These are phyloP conservation scores for Drosophila teissieri DNA, from an alignment of 1,140 invertebrate species.

Conservation along the genomic window DNA sequence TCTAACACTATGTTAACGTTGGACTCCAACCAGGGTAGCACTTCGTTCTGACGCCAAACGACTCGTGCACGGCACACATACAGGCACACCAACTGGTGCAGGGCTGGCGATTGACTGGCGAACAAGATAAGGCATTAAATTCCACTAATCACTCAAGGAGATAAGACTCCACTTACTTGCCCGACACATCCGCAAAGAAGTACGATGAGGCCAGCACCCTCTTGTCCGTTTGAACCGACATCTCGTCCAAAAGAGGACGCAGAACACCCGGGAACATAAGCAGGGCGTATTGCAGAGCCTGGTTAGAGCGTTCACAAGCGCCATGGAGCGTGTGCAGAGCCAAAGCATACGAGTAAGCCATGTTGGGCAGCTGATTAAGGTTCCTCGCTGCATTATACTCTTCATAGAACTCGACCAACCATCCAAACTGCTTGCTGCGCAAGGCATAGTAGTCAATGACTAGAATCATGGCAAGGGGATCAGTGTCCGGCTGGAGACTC, in stretches of 20 bases:
- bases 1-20: slow-evolving; percentile 89
- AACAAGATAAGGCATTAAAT: slow-evolving; percentile 52
- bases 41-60: slow-evolving; percentile 91
- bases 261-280: slow-evolving; percentile 94
- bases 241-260: slow-evolving; percentile 90
- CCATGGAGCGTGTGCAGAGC: slow-evolving; percentile 88
- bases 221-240: slow-evolving; percentile 89
- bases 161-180: slow-evolving; percentile 58
- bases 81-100: slow-evolving; percentile 90
- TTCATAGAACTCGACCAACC: slow-evolving; percentile 90
- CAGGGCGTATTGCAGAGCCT: slow-evolving; percentile 90
- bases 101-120: slow-evolving; percentile 87
- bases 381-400: slow-evolving; percentile 89
- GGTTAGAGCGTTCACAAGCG: slow-evolving; percentile 86
- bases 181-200: slow-evolving; percentile 82
- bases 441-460: slow-evolving; percentile 95
- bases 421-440: slow-evolving; percentile 92
- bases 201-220: slow-evolving; percentile 86
- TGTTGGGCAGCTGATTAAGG: slow-evolving; percentile 93
- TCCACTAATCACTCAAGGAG: background rate
- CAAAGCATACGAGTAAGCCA: slow-evolving; percentile 93
- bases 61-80: slow-evolving; percentile 91
- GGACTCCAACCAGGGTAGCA: slow-evolving; percentile 91
- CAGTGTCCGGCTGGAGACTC: slow-evolving; percentile 92
- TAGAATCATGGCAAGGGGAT: slow-evolving; percentile 93